These are phyloP conservation scores for Rhinophrynus dorsalis DNA, from an alignment of 2,797 vertebrate genomes.

Conservation along the genomic window DNA sequence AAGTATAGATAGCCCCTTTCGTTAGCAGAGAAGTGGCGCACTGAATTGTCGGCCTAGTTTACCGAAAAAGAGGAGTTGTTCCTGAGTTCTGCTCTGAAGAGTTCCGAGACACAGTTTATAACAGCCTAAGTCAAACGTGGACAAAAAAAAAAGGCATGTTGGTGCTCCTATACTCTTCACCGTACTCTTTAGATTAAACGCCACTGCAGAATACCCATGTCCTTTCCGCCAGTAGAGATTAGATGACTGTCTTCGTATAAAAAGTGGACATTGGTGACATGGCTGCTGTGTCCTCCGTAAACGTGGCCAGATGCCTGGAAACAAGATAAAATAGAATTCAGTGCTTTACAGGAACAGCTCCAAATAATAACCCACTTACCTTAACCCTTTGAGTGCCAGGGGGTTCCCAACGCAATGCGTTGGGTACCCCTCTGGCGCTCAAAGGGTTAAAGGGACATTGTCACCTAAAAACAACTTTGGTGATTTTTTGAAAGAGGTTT, in stretches of 20 bases:
- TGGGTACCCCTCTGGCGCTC: too few species aligned
- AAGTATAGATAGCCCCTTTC: constrained; percentile 40
- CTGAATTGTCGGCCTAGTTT: constrained; percentile 56
- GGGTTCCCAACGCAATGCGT: too few species aligned
- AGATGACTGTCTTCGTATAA: constrained; percentile 88
- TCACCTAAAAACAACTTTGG: too few species aligned
- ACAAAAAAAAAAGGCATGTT: neutral
- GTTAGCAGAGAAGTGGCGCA: constrained; percentile 34
- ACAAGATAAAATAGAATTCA: neutral
- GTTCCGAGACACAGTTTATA: constrained; percentile 24
- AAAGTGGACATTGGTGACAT: constrained; percentile 95
- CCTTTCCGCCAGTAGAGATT: constrained; percentile 95
- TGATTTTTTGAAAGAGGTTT: too few species aligned
- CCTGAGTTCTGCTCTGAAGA: constrained; percentile 72
- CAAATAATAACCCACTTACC: too few species aligned
- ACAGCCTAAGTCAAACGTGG: neutral
- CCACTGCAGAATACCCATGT: constrained; percentile 98
- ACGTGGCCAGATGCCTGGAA: constrained; percentile 89
- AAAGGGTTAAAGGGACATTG: too few species aligned
- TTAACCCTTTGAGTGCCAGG: too few species aligned
- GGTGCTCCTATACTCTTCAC: neutral
- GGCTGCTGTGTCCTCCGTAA: constrained; percentile 93
- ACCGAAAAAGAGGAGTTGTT: constrained; percentile 65
- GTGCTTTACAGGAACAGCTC: too few species aligned
- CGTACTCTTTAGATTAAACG: constrained; percentile 76